phyloP scores from a whole-genome alignment of 1,140 invertebrate species.

The Drosophila neocordata region DNA sequence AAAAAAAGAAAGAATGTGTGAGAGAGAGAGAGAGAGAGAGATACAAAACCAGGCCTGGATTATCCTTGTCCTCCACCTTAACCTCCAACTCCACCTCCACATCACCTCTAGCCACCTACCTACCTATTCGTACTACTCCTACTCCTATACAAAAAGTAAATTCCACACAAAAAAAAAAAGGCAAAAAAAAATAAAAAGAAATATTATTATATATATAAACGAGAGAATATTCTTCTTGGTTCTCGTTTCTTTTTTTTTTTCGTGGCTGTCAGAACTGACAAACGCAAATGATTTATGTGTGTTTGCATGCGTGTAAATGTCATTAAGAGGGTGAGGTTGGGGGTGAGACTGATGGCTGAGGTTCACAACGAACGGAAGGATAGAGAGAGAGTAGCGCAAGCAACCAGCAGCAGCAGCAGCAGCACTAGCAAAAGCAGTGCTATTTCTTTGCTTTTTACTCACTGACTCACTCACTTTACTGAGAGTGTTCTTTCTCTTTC shows the following conservation, averaged over 20 bases:
- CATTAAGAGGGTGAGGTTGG: conserved; percentile 61
- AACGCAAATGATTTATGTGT: conserved; percentile 81
- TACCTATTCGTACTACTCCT: background rate
- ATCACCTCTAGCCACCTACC: conserved; percentile 12
- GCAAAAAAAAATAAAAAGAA: conserved; percentile 18
- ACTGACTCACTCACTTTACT: background rate
- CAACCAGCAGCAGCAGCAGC: background rate
- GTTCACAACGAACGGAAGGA: background rate
- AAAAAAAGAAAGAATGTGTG: too few relatives aligned
- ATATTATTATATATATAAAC: conserved; percentile 41
- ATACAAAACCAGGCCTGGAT: conserved; percentile 22
- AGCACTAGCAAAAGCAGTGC: conserved; percentile 7
- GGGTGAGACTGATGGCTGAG: conserved; percentile 16
- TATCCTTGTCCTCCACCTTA: conserved; percentile 35
- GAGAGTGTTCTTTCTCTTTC: conserved; percentile 3
- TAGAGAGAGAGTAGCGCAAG: background rate
- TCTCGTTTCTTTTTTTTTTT: conserved; percentile 38
- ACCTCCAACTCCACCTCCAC: too few relatives aligned
- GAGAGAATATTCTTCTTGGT: conserved; percentile 8
- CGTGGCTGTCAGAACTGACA: conserved; percentile 77
- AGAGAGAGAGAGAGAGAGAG: conserved; percentile 7
- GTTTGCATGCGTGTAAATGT: conserved; percentile 81
- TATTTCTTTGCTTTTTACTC: background rate
- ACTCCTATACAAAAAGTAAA: conserved; percentile 38
- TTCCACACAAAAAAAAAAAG: conserved; percentile 29